Evolutionary conservation across 2,888 invertebrate species (phyloP).

Genomic region (Scaptomyza tumidula): DNA sequence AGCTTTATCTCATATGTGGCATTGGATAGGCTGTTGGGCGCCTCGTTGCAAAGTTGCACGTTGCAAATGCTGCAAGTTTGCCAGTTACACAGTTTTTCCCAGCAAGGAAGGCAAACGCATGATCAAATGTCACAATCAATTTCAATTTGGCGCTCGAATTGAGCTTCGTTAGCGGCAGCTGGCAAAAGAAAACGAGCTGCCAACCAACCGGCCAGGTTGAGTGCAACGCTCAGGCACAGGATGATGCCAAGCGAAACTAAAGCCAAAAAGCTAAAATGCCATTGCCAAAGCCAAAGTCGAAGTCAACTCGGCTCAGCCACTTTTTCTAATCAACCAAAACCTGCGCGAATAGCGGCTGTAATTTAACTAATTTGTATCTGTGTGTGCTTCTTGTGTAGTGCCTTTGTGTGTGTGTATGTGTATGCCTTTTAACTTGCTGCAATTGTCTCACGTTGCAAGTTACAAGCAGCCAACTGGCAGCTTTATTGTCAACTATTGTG

Average conservation of each 20-base stretch:
- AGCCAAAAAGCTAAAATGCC: slow-evolving; percentile 21
- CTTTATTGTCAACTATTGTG: slow-evolving; percentile 38
- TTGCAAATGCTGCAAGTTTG: slow-evolving; percentile 4
- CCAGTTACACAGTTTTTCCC: slow-evolving; percentile 4
- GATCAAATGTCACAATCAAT: slow-evolving; percentile 80
- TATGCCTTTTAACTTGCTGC: slow-evolving; percentile 32
- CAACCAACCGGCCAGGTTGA: slow-evolving; percentile 41
- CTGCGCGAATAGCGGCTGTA: slow-evolving; percentile 63
- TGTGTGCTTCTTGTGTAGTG: slow-evolving; percentile 27
- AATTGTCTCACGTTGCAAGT: slow-evolving; percentile 53
- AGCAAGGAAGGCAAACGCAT: slow-evolving; percentile 64
- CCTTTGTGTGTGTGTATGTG: slow-evolving; percentile 13
- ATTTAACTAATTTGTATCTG: slow-evolving; percentile 72
- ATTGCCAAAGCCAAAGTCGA: slow-evolving; percentile 18
- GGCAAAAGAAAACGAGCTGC: slow-evolving; percentile 53
- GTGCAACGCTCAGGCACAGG: slow-evolving; percentile 18
- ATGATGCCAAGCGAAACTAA: slow-evolving; percentile 44
- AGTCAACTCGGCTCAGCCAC: slow-evolving; percentile 50
- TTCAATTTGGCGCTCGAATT: slow-evolving; percentile 79
- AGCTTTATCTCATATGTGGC: slow-evolving; percentile 15
- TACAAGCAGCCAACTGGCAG: slow-evolving; percentile 23
- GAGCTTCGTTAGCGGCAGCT: slow-evolving; percentile 74
- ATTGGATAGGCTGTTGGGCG: slow-evolving; percentile 10
- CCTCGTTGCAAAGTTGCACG: slow-evolving; percentile 1
- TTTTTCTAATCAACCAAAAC: slow-evolving; percentile 72